These are phyloP conservation scores for Monodelphis domestica DNA, from an alignment of 2,797 vertebrate genomes.

Conservation along the genomic window DNA sequence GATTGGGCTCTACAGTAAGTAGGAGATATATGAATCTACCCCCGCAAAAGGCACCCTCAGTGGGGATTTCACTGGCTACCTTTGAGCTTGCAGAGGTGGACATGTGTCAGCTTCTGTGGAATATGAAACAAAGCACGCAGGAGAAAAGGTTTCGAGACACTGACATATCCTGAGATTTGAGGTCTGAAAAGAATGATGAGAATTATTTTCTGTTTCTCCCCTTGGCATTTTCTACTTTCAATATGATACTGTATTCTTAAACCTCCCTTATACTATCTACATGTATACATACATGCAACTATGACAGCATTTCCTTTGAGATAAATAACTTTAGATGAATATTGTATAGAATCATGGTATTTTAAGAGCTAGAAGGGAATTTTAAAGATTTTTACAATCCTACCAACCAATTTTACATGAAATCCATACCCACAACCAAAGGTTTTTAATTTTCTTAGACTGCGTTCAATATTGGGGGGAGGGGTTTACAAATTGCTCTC, in stretches of 20 bases:
- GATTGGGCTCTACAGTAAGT: background rate
- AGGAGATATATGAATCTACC: background rate
- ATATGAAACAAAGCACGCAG: background rate
- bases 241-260: background rate
- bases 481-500: background rate
- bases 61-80: background rate
- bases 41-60: background rate
- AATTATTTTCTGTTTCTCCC: background rate
- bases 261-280: background rate
- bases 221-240: background rate
- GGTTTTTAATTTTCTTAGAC: background rate
- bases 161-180: background rate
- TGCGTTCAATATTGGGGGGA: background rate
- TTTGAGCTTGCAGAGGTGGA: background rate
- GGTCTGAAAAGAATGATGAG: background rate
- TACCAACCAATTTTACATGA: background rate
- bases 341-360: background rate
- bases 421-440: background rate
- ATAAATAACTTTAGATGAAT: background rate
- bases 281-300: background rate
- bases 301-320: background rate
- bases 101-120: background rate
- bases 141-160: background rate
- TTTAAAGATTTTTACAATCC: background rate
- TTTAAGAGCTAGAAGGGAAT: background rate